A percentile compares a stretch with the other conserved stretches of the same genome.
phyloP scores from a whole-genome alignment of 1,140 invertebrate genomes.

The Latrodectus geometricus region DNA sequence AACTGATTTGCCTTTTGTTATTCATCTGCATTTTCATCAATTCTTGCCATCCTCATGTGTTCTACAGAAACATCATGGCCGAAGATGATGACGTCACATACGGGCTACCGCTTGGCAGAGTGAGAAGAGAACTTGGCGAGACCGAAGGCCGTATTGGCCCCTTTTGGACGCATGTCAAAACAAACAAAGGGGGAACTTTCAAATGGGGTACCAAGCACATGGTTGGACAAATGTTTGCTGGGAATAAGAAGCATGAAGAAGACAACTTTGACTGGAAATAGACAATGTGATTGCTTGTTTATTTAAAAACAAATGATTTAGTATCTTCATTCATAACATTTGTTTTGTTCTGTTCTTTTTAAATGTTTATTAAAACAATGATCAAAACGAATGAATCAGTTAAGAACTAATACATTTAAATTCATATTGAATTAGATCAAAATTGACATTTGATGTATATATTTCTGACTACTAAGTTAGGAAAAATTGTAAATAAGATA shows the following conservation, averaged over 20 bases:
- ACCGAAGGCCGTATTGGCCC: slow-evolving; percentile 27
- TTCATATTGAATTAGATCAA: too few relatives aligned
- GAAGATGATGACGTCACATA: slow-evolving; percentile 51
- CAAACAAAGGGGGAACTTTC: slow-evolving; percentile 29
- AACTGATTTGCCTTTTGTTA: neutral
- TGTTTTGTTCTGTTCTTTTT: neutral
- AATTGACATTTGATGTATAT: too few relatives aligned
- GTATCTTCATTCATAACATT: neutral
- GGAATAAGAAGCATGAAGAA: slow-evolving; percentile 21
- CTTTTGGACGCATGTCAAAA: slow-evolving; percentile 47
- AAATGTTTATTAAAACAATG: too few relatives aligned
- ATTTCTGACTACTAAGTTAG: too few relatives aligned
- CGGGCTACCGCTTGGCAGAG: slow-evolving; percentile 6
- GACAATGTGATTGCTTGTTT: neutral
- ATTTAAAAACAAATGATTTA: neutral
- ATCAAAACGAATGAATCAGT: too few relatives aligned
- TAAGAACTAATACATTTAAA: too few relatives aligned
- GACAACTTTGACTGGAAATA: neutral
- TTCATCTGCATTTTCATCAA: neutral
- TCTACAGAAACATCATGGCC: slow-evolving; percentile 46
- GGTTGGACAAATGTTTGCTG: slow-evolving; percentile 52
- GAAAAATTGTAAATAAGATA: too few relatives aligned
- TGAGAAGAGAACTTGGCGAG: slow-evolving; percentile 24
- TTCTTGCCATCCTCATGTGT: neutral
- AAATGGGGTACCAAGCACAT: slow-evolving; percentile 56